Evolutionary conservation across 2,113 vertebrate genomes (phyloP).

Genomic region (Petromus typicus): DNA sequence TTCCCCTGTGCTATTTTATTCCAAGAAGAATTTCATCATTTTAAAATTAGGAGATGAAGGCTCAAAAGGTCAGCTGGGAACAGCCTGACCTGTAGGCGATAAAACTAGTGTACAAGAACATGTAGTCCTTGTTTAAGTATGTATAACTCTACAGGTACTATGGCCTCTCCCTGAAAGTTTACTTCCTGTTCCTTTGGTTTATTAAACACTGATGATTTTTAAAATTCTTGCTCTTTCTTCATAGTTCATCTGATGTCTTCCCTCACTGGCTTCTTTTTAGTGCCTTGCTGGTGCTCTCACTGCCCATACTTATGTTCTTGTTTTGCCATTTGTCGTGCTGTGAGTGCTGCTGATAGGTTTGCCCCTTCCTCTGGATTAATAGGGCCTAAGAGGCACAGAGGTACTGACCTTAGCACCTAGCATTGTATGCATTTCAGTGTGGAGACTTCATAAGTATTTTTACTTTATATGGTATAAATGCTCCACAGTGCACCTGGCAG

Average conservation of each 20-base stretch:
- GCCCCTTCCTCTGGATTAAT: background rate
- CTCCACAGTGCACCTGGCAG: background rate
- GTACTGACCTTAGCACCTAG: background rate
- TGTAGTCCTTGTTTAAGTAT: background rate
- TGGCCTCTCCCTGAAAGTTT: background rate
- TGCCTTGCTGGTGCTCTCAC: rapidly evolving
- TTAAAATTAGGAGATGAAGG: background rate
- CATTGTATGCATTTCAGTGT: background rate
- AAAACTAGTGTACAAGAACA: background rate
- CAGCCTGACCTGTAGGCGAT: too few species aligned
- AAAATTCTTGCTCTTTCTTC: background rate
- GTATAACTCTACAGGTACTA: background rate
- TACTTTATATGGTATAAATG: background rate
- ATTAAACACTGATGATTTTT: background rate
- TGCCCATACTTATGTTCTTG: background rate
- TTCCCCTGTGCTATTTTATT: background rate
- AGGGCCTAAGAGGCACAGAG: background rate
- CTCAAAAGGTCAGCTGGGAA: background rate
- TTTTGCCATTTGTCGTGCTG: background rate
- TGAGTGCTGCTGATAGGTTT: background rate
- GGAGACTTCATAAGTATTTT: background rate
- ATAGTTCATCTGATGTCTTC: background rate
- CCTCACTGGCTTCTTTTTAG: background rate
- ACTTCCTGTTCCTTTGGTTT: background rate
- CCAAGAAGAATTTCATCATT: background rate